These are phyloP conservation scores for Drosophila pruinosa DNA, from an alignment of 1,140 invertebrate species.

Conservation along the genomic window DNA sequence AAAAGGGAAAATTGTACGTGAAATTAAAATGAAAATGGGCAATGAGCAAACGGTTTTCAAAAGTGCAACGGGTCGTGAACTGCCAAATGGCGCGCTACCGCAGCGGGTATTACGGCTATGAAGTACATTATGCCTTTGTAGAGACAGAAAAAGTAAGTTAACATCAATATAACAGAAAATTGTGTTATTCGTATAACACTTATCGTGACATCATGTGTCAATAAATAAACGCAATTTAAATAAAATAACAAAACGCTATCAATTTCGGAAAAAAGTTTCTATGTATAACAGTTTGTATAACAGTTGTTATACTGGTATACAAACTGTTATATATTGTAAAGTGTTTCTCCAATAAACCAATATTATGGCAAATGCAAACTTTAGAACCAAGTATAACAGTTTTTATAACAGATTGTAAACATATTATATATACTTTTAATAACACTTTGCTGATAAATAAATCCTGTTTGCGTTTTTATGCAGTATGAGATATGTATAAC, in stretches of 20 bases:
- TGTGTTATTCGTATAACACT: too few species aligned
- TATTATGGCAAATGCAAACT: too few species aligned
- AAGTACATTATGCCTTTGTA: background rate
- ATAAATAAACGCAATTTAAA: too few species aligned
- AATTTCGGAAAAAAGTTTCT: background rate
- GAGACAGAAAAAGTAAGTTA: background rate
- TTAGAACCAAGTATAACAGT: background rate
- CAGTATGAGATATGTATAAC: background rate
- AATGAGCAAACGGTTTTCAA: slow-evolving; percentile 67
- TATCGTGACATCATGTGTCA: too few species aligned
- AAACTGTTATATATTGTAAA: too few species aligned
- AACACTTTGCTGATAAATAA: too few species aligned
- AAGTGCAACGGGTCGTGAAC: slow-evolving; percentile 59
- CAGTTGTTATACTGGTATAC: background rate
- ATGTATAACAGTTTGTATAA: slow-evolving; percentile 11
- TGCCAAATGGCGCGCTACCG: slow-evolving; percentile 23
- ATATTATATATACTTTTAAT: too few species aligned
- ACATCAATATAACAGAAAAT: background rate
- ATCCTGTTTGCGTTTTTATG: too few species aligned
- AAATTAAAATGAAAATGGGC: slow-evolving; percentile 76
- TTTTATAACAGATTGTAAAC: too few species aligned
- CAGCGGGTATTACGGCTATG: background rate
- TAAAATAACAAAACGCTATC: too few species aligned
- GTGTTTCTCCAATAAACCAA: too few species aligned
- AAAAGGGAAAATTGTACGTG: slow-evolving; percentile 67